phyloP scores from a whole-genome alignment of 2,797 vertebrate genomes.

The Gymnoscopelus braueri region DNA sequence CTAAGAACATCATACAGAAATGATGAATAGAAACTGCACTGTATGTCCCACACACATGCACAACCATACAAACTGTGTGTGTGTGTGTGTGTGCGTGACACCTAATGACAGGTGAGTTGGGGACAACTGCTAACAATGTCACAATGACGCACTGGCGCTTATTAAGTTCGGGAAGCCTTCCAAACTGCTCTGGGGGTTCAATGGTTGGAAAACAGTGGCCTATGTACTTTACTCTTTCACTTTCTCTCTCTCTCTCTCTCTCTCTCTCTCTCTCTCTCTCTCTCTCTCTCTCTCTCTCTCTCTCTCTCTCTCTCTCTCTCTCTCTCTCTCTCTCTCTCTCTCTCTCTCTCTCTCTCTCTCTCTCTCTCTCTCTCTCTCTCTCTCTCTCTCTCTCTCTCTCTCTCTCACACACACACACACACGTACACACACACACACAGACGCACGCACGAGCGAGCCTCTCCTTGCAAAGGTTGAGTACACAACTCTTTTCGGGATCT shows the following conservation, averaged over 20 bases:
- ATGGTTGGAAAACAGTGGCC: conserved; percentile 64
- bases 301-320: too few relatives aligned
- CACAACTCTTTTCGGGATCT: too few relatives aligned
- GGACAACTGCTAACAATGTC: conserved; percentile 44
- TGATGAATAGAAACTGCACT: conserved; percentile 23
- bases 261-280: too few relatives aligned
- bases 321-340: conserved; percentile 3
- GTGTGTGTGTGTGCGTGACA: not conserved
- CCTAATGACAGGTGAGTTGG: conserved; percentile 23
- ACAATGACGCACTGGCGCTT: too few relatives aligned
- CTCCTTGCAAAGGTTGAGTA: not conserved
- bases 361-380: too few relatives aligned
- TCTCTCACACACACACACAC: conserved; percentile 28
- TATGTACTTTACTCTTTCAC: conserved; percentile 29
- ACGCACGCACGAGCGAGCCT: not conserved
- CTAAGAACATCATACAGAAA: not conserved
- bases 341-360: too few relatives aligned
- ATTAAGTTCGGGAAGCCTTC: conserved; percentile 47
- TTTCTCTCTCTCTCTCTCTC: too few relatives aligned
- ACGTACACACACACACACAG: not conserved
- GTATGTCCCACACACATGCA: conserved; percentile 4
- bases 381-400: too few relatives aligned
- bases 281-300: too few relatives aligned
- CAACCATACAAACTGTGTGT: not conserved
- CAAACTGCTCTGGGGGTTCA: conserved; percentile 70